Percentiles rank a stretch among this genome's conserved stretches.
These are phyloP conservation scores for Apomyelois bistriatella DNA, from an alignment of 2,888 invertebrate species.

Conservation along the genomic window DNA sequence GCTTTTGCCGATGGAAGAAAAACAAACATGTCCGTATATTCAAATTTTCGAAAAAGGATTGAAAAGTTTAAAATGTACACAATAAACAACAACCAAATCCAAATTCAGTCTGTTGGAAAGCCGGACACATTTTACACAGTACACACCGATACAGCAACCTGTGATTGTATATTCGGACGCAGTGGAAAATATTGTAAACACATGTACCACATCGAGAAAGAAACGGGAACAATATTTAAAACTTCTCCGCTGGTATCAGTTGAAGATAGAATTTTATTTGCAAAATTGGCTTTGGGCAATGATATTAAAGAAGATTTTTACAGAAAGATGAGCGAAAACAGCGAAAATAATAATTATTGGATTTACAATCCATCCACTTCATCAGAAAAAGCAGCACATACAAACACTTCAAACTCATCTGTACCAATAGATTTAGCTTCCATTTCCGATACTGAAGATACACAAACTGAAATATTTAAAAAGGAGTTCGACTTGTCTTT, in stretches of 20 bases:
- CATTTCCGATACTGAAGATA: too few relatives aligned
- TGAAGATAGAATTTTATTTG: neutral
- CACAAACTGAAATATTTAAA: too few relatives aligned
- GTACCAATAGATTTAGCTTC: too few relatives aligned
- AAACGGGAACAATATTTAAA: too few relatives aligned
- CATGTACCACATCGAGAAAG: neutral
- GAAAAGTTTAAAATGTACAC: slow-evolving; percentile 2
- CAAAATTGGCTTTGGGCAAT: neutral
- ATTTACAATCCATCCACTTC: neutral
- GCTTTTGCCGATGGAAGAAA: slow-evolving; percentile 11
- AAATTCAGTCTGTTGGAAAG: slow-evolving; percentile 3
- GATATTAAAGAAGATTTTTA: slow-evolving; percentile 9
- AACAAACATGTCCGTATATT: slow-evolving; percentile 8
- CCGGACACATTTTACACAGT: slow-evolving; percentile 5
- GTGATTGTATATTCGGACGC: slow-evolving; percentile 4
- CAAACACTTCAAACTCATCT: too few relatives aligned
- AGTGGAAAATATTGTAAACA: slow-evolving; percentile 4
- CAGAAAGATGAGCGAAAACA: neutral
- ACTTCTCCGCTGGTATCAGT: too few relatives aligned
- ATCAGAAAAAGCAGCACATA: neutral
- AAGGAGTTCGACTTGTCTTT: too few relatives aligned
- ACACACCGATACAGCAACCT: slow-evolving; percentile 9
- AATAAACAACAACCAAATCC: neutral
- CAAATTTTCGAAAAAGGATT: neutral
- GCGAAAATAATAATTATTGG: too few relatives aligned